Base-by-base conservation (phyloP, 2,797 vertebrate genomes). In the Gobio occitaniae region DNA sequence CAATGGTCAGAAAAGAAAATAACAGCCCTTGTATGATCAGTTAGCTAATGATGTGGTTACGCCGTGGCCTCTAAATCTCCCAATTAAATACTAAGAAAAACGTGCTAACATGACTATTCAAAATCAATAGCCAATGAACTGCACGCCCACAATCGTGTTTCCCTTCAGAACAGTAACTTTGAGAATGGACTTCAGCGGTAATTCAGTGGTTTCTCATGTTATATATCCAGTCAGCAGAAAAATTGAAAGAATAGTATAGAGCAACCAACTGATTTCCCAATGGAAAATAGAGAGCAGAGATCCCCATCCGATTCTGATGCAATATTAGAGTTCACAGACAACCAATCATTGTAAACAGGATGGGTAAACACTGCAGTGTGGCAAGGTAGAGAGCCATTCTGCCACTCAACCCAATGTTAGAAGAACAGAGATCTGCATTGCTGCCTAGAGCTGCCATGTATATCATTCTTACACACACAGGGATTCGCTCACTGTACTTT, bases 311-410 rank as follows among this genome's bases (percentile, higher is more conserved):
- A 76, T 68, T 87, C 10, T 25, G 87, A 88, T 89, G 88, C 89
- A 91, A 88, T 84, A 86, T 13, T 52, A 79, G 32, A 68, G 75
- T 71, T 91, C 36, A 6, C 32, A 41, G 90, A 88, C 86, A 86
- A 65, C 71, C n/a, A 89, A 86, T 91, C 87, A 89, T 76, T 88
- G 76, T 21, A 86, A 86, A 86, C 81, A 85, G 79, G 86, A 82
- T 63, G 47, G 85, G 78, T 59, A 89, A 90, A 92, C 78, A 90
- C 59, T 17, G 9, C 41, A 75, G 3, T 47, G 63, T 36, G 6
- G 4, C 77, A 32, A 15, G 6, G 9, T 4, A 29, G 25, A 52
- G 68, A 66, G 25, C 16, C 29, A 48, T n/a, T 8, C 19, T 32
- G 78, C 70, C 76, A 81, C 54, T 79, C 66, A 86, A 13, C 44